Percentiles rank a stretch among this genome's conserved stretches.
Evolutionary conservation across 2,113 vertebrate species (phyloP).

Genomic region (Pelobates fuscus): DNA sequence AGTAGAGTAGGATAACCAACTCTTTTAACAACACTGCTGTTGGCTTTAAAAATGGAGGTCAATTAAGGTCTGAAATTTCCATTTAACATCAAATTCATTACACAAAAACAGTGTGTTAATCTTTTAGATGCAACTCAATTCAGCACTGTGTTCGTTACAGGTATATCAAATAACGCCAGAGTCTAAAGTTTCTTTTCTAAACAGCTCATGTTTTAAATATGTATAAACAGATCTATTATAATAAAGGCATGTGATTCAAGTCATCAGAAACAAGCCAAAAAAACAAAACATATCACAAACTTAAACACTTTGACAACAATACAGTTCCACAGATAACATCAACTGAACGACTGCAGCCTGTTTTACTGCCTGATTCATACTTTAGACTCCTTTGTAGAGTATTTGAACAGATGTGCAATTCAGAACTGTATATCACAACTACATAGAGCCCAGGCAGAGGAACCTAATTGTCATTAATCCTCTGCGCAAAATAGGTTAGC

Average conservation of each 20-base stretch:
- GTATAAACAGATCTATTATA: slow-evolving; percentile 5
- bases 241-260: slow-evolving; percentile 1
- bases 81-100: too few relatives aligned
- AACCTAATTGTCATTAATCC: slow-evolving; percentile 70
- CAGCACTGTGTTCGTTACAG: slow-evolving; percentile 17
- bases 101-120: too few relatives aligned
- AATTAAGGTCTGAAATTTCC: too few relatives aligned
- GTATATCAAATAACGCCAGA: slow-evolving; percentile 2
- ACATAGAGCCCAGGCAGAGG: slow-evolving; percentile 51
- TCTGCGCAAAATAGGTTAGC: slow-evolving; percentile 69
- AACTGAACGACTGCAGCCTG: background rate
- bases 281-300: background rate
- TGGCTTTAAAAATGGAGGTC: too few relatives aligned
- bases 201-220: slow-evolving; percentile 18
- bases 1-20: too few relatives aligned
- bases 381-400: background rate
- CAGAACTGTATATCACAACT: slow-evolving; percentile 54
- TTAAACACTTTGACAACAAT: too few relatives aligned
- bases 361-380: background rate
- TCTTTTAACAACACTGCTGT: too few relatives aligned
- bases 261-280: background rate
- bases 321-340: background rate
- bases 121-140: slow-evolving; percentile 1
- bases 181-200: slow-evolving; percentile 23
- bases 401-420: slow-evolving; percentile 50